Conservation (phyloP, 2,888 invertebrate genomes). For the Drosophila melanosoma region DNA sequence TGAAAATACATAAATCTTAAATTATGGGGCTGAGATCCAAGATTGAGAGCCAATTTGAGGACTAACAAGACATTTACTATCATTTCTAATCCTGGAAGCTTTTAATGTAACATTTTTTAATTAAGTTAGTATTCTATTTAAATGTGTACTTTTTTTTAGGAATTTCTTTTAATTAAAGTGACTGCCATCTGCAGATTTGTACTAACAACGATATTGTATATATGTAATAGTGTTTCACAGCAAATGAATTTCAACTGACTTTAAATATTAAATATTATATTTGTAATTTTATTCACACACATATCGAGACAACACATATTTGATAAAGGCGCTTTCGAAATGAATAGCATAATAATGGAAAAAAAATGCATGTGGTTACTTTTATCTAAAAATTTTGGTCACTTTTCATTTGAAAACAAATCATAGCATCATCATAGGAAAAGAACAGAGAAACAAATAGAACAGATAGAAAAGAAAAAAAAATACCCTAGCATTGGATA, state of each 20-base stretch:
- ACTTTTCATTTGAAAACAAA: slow-evolving; percentile 45
- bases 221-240: slow-evolving; percentile 57
- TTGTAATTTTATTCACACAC: slow-evolving; percentile 64
- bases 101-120: slow-evolving; percentile 6
- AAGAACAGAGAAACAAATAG: slow-evolving; percentile 2
- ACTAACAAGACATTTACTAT: neutral
- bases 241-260: slow-evolving; percentile 37
- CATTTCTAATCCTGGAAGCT: neutral
- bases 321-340: slow-evolving; percentile 56
- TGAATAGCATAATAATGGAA: slow-evolving; percentile 38
- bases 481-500: slow-evolving; percentile 37
- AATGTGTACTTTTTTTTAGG: slow-evolving; percentile 11
- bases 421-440: neutral
- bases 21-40: slow-evolving; percentile 21
- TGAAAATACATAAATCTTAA: slow-evolving; percentile 65
- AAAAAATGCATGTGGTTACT: slow-evolving; percentile 48
- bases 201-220: slow-evolving; percentile 41
- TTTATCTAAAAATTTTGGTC: slow-evolving; percentile 54
- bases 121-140: slow-evolving; percentile 16
- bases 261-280: slow-evolving; percentile 40
- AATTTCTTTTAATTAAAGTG: slow-evolving; percentile 45
- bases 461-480: slow-evolving; percentile 1
- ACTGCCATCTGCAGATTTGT: slow-evolving; percentile 30
- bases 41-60: neutral
- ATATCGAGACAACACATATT: slow-evolving; percentile 70